Percentiles rank a stretch among this genome's conserved stretches.
Evolutionary conservation across 2,888 invertebrate species (phyloP).

Genomic region (Cephus rjabovi): DNA sequence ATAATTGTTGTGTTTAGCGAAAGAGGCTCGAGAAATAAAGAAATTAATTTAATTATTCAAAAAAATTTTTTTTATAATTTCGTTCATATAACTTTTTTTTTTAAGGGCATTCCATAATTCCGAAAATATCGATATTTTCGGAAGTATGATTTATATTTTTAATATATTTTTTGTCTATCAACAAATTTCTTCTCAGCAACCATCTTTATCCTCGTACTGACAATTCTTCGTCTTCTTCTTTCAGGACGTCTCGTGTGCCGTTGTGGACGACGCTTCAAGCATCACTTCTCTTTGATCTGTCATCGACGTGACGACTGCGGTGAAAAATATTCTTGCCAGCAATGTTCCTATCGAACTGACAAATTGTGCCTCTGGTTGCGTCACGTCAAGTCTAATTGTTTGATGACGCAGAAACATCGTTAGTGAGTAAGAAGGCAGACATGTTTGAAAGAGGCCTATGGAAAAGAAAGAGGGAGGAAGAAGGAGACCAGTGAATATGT

Average conservation of each 20-base stretch:
- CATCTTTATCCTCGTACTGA: constrained; percentile 32
- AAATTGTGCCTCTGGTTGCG: constrained; percentile 33
- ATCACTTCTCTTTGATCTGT: constrained; percentile 37
- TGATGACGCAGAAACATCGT: not conserved
- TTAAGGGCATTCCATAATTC: not conserved
- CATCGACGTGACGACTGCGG: constrained; percentile 45
- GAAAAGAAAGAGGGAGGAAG: not conserved
- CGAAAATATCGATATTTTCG: not conserved
- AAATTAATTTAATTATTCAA: constrained; percentile 57
- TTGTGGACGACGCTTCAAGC: constrained; percentile 45
- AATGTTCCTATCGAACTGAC: constrained; percentile 33
- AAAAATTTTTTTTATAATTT: not conserved
- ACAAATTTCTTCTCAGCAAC: not conserved
- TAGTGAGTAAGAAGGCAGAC: not conserved
- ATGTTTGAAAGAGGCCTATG: not conserved
- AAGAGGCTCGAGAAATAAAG: constrained; percentile 50
- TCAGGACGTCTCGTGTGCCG: constrained; percentile 38
- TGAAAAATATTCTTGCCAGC: constrained; percentile 29
- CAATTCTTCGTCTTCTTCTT: constrained; percentile 28
- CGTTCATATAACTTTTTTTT: not conserved
- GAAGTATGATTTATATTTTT: not conserved
- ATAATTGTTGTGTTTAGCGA: constrained; percentile 54
- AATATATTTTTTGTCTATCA: constrained; percentile 4
- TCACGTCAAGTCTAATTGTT: constrained; percentile 20
- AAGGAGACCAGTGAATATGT: not conserved